Percentiles rank a stretch among this genome's conserved stretches.
Conservation (phyloP, 2,888 invertebrate species). For the Girardia tigrina region DNA sequence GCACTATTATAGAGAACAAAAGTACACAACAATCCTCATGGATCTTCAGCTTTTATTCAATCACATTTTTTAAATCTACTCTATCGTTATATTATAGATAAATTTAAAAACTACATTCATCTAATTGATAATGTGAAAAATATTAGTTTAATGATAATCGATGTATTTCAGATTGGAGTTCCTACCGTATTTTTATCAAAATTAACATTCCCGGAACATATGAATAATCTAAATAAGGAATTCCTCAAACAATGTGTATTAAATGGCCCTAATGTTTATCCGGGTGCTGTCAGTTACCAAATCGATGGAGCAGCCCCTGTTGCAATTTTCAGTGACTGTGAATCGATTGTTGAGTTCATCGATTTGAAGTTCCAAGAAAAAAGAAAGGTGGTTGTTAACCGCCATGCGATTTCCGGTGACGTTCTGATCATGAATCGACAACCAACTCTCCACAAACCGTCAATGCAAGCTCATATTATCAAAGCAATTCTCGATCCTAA, state of each 20-base stretch:
- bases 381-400: slow-evolving; percentile 39
- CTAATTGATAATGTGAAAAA: no score
- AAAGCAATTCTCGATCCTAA: slow-evolving; percentile 29
- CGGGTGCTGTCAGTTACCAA: slow-evolving; percentile 56
- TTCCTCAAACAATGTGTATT: slow-evolving; percentile 70
- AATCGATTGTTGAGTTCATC: slow-evolving; percentile 55
- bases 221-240: slow-evolving; percentile 79
- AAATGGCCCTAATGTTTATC: slow-evolving; percentile 79
- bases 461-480: slow-evolving; percentile 80
- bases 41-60: no score
- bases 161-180: slow-evolving; percentile 54
- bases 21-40: no score
- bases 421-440: slow-evolving; percentile 81
- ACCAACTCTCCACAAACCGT: slow-evolving; percentile 87
- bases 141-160: no score
- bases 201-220: slow-evolving; percentile 79
- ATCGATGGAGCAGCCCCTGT: slow-evolving; percentile 57
- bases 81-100: no score
- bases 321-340: slow-evolving; percentile 62
- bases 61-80: no score
- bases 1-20: no score
- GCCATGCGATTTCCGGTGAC: slow-evolving; percentile 83
- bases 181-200: slow-evolving; percentile 82
- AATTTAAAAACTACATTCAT: no score
- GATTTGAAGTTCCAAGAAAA: neutral